A percentile compares a stretch with the other conserved stretches of the same genome.
Evolutionary conservation across 2,888 invertebrate species (phyloP).

Genomic region (Platycnemis pennipes): DNA sequence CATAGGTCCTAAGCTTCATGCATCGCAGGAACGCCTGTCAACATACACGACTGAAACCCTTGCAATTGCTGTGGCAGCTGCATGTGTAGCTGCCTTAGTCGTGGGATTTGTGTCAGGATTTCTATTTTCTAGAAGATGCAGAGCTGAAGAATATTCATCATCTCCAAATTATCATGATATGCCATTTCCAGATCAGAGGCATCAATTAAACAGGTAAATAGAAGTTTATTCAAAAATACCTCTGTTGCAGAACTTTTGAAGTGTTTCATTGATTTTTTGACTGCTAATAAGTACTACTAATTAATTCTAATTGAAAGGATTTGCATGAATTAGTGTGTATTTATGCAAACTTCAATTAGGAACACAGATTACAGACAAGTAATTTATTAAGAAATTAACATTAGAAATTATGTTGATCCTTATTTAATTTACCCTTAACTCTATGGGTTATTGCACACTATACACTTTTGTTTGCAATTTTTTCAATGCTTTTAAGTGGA

Average conservation of each 20-base stretch:
- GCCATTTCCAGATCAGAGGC: slow-evolving; percentile 88
- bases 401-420: slow-evolving; percentile 57
- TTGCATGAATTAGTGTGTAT: slow-evolving; percentile 66
- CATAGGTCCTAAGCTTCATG: slow-evolving; percentile 81
- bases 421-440: slow-evolving; percentile 63
- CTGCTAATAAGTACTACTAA: slow-evolving; percentile 56
- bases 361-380: slow-evolving; percentile 65
- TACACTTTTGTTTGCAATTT: slow-evolving; percentile 56
- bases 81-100: slow-evolving; percentile 89
- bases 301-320: slow-evolving; percentile 63
- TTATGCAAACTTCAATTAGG: slow-evolving; percentile 59
- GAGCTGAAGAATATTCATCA: slow-evolving; percentile 85
- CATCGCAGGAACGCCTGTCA: slow-evolving; percentile 79
- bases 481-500: slow-evolving; percentile 54
- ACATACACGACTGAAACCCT: slow-evolving; percentile 91
- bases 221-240: not conserved
- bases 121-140: slow-evolving; percentile 89
- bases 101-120: slow-evolving; percentile 93
- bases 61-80: slow-evolving; percentile 89
- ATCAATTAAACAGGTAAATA: slow-evolving; percentile 86
- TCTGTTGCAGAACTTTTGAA: slow-evolving; percentile 21
- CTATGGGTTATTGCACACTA: slow-evolving; percentile 39
- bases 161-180: slow-evolving; percentile 79
- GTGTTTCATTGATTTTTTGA: slow-evolving; percentile 64
- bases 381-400: slow-evolving; percentile 52